Evolutionary conservation across 2,797 vertebrate species (phyloP).

Genomic region (Chrosomus eos): DNA sequence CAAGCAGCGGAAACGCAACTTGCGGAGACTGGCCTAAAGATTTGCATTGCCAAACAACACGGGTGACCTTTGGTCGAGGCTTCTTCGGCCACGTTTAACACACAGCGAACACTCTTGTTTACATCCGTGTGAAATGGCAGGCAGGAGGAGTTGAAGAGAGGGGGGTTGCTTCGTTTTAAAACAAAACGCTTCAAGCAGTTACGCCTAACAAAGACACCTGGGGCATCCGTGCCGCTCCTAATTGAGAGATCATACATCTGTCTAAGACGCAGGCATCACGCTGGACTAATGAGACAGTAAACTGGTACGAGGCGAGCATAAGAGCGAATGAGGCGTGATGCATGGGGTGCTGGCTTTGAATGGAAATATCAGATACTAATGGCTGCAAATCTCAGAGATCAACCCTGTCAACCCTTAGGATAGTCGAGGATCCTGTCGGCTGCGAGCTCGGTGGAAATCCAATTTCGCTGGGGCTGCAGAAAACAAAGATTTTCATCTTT

Average conservation of each 20-base stretch:
- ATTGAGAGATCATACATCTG: constrained; percentile 77
- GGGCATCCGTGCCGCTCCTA: constrained; percentile 73
- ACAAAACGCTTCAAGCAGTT: constrained; percentile 65
- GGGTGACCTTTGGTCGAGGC: constrained; percentile 76
- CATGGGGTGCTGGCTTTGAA: constrained; percentile 17
- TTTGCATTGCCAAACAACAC: constrained; percentile 73
- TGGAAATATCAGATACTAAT: constrained; percentile 41
- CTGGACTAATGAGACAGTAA: constrained; percentile 59
- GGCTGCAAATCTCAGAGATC: constrained; percentile 40
- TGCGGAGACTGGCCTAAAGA: constrained; percentile 69
- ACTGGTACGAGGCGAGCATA: constrained; percentile 29
- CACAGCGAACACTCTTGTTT: constrained; percentile 29
- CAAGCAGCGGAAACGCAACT: constrained; percentile 61
- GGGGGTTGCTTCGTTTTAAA: constrained; percentile 29
- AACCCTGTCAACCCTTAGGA: constrained; percentile 18
- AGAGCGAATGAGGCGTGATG: constrained; percentile 1
- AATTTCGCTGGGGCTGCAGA: constrained; percentile 38
- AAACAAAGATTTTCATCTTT: constrained; percentile 36
- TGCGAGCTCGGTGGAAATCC: not conserved
- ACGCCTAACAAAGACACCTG: constrained; percentile 68
- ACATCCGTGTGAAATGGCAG: constrained; percentile 40
- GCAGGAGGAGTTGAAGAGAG: constrained; percentile 12
- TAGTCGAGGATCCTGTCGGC: constrained; percentile 18
- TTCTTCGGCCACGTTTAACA: constrained; percentile 56
- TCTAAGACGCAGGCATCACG: constrained; percentile 63